Conservation (phyloP, 2,888 invertebrate species). For the Papilio protenor region DNA sequence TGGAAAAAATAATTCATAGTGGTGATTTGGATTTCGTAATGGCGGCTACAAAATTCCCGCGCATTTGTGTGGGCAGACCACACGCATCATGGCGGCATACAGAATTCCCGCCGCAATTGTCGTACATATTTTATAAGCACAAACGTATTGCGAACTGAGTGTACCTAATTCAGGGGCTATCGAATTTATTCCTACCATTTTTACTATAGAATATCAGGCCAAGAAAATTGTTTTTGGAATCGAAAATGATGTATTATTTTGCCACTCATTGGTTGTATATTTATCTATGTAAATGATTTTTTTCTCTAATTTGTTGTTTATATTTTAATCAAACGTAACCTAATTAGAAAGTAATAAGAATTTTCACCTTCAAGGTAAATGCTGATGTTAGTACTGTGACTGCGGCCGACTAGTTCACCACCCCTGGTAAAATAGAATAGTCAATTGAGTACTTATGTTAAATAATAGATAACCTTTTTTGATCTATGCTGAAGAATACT, state of each 20-base stretch:
- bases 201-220: neutral
- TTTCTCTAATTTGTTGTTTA: no score
- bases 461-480: neutral
- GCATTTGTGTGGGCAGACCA: slow-evolving; percentile 32
- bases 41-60: slow-evolving; percentile 26
- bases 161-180: neutral
- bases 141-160: neutral
- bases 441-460: neutral
- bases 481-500: neutral
- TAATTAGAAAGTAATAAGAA: neutral
- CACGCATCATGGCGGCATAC: slow-evolving; percentile 31
- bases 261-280: neutral
- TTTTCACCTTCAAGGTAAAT: neutral
- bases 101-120: slow-evolving; percentile 13
- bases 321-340: no score
- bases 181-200: neutral
- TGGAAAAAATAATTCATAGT: slow-evolving; percentile 7
- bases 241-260: neutral
- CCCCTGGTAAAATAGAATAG: neutral
- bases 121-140: slow-evolving; percentile 17
- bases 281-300: neutral
- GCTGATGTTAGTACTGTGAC: neutral
- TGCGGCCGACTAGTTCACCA: neutral
- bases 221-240: neutral
- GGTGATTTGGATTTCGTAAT: slow-evolving; percentile 30